A percentile compares a stretch with the other conserved stretches of the same genome.
phyloP scores from a whole-genome alignment of 1,140 invertebrate species.

The Frieseomelitta varia region DNA sequence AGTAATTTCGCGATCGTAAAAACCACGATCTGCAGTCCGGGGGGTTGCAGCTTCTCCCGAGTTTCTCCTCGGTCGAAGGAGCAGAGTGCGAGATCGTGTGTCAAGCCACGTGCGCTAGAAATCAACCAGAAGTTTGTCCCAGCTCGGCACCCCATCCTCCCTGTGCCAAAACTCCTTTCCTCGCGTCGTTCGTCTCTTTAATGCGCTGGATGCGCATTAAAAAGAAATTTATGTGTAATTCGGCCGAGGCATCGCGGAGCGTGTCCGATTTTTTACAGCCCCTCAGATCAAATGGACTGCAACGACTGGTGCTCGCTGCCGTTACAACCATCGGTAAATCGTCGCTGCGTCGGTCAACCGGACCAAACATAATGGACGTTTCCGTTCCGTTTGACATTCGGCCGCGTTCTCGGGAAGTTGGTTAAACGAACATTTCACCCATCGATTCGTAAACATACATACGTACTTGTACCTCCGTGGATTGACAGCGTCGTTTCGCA shows the following conservation, averaged over 20 bases:
- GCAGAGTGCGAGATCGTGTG: background rate
- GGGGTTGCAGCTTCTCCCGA: background rate
- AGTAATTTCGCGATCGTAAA: conserved; percentile 7
- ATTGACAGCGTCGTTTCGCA: background rate
- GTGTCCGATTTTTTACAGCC: conserved; percentile 14
- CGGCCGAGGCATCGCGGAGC: background rate
- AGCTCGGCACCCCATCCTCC: background rate
- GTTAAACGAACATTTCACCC: background rate
- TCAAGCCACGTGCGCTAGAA: background rate
- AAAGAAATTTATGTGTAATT: conserved; percentile 44
- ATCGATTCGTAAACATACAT: background rate
- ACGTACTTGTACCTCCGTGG: no score
- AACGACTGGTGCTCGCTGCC: background rate
- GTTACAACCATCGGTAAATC: conserved; percentile 10
- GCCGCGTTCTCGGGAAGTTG: background rate
- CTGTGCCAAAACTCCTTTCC: conserved; percentile 34
- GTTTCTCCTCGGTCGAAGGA: background rate
- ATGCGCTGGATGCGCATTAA: conserved; percentile 20
- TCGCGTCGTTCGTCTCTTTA: conserved; percentile 11
- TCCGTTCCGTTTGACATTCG: background rate
- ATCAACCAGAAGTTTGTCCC: background rate
- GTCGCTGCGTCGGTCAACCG: no score
- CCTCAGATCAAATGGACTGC: conserved; percentile 9
- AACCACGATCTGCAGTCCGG: background rate
- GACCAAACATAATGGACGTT: background rate